Evolutionary conservation across 1,140 invertebrate genomes (phyloP).

Genomic region (Saxidomus purpurata): DNA sequence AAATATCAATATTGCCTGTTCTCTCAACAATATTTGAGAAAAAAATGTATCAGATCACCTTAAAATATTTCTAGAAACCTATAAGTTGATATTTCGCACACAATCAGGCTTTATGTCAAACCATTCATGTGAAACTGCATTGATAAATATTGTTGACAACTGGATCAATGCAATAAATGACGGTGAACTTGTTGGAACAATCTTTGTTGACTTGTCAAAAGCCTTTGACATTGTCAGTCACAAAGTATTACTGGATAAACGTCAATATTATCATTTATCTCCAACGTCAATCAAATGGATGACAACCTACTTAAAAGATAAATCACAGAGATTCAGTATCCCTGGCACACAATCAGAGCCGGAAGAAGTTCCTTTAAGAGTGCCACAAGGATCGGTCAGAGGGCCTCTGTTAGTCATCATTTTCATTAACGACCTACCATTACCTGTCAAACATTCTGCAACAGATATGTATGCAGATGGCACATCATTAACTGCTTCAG

Average conservation of each 20-base stretch:
- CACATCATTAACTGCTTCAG: not conserved
- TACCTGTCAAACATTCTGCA: not conserved
- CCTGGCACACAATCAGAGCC: not conserved
- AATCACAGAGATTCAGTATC: not conserved
- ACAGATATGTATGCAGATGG: slow-evolving; percentile 8
- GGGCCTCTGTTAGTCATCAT: not conserved
- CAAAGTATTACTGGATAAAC: not conserved
- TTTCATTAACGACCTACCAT: not conserved
- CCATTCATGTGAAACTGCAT: slow-evolving; percentile 37
- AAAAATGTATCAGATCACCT: slow-evolving; percentile 29
- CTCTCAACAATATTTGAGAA: slow-evolving; percentile 58
- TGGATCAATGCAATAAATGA: too few species aligned
- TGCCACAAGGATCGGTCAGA: slow-evolving; percentile 1
- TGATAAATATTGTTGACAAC: too few species aligned
- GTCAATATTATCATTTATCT: not conserved
- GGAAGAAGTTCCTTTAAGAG: not conserved
- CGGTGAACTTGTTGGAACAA: too few species aligned
- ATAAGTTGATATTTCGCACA: slow-evolving; percentile 1
- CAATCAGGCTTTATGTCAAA: slow-evolving; percentile 37
- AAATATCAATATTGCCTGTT: slow-evolving; percentile 48
- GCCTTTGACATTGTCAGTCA: too few species aligned
- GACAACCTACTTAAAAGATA: slow-evolving; percentile 6
- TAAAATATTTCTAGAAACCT: too few species aligned
- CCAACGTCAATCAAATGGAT: not conserved
- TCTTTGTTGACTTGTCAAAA: too few species aligned